Percentiles rank a stretch among this genome's conserved stretches.
Conservation (phyloP, 1,140 invertebrate genomes). For the Nebria ingens region DNA sequence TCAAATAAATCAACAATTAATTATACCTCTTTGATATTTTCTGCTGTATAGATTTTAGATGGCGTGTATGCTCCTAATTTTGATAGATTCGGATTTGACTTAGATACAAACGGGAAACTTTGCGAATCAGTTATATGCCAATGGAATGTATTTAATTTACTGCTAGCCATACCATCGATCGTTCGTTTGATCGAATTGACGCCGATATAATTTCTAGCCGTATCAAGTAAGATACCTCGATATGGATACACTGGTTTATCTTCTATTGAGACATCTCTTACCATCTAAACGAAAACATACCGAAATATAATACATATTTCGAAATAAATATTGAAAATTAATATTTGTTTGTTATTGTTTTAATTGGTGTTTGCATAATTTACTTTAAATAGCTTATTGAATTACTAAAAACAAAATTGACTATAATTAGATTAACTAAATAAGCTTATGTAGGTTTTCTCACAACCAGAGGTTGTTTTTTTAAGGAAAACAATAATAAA, state of each 20-base stretch:
- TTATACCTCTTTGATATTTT: constrained; percentile 36
- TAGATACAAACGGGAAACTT: constrained; percentile 68
- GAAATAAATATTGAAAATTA: not conserved
- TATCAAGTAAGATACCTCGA: constrained; percentile 67
- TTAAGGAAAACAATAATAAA: not conserved
- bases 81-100: constrained; percentile 53
- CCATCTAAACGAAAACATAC: constrained; percentile 36
- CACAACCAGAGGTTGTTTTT: no score
- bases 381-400: no score
- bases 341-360: no score
- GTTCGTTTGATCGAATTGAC: constrained; percentile 58
- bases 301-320: not conserved
- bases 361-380: no score
- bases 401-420: no score
- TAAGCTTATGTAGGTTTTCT: not conserved
- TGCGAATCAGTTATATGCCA: constrained; percentile 87
- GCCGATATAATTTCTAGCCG: constrained; percentile 61
- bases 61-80: constrained; percentile 61
- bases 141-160: constrained; percentile 77
- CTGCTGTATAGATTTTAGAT: constrained; percentile 46
- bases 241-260: constrained; percentile 65
- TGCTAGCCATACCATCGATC: constrained; percentile 68
- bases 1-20: constrained; percentile 4
- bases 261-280: constrained; percentile 44
- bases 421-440: not conserved